These are phyloP conservation scores for Eupithecia subumbrata DNA, from an alignment of 2,888 invertebrate species.

Conservation along the genomic window DNA sequence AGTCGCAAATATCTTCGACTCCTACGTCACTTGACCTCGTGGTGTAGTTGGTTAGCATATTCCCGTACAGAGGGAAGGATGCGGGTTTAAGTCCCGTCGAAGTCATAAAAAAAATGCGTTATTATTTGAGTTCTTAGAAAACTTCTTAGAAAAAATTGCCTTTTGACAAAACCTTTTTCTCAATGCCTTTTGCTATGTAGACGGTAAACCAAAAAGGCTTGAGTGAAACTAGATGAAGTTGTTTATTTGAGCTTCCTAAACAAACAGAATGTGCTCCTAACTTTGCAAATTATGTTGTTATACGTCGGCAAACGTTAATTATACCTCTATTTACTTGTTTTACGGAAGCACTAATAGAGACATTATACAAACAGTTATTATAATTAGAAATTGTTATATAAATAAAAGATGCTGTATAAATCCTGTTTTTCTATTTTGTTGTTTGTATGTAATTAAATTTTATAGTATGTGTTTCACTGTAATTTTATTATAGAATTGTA, in stretches of 20 bases:
- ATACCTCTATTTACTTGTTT: background rate
- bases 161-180: background rate
- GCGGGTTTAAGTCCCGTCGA: too few relatives aligned
- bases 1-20: too few relatives aligned
- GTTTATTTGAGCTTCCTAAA: conserved; percentile 6
- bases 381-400: background rate
- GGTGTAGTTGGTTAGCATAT: too few relatives aligned
- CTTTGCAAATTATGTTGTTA: background rate
- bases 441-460: too few relatives aligned
- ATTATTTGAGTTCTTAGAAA: too few relatives aligned
- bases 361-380: background rate
- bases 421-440: too few relatives aligned
- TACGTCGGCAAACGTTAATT: background rate
- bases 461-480: too few relatives aligned
- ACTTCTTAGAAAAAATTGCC: too few relatives aligned
- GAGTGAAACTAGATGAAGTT: background rate
- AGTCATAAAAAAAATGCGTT: too few relatives aligned
- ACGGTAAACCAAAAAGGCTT: background rate
- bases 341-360: background rate
- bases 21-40: too few relatives aligned
- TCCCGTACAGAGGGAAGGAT: too few relatives aligned
- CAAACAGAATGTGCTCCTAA: conserved; percentile 1
- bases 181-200: background rate
- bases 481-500: too few relatives aligned
- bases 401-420: background rate